Conservation (phyloP, 2,113 vertebrate species). For the Odocoileus virginianus region DNA sequence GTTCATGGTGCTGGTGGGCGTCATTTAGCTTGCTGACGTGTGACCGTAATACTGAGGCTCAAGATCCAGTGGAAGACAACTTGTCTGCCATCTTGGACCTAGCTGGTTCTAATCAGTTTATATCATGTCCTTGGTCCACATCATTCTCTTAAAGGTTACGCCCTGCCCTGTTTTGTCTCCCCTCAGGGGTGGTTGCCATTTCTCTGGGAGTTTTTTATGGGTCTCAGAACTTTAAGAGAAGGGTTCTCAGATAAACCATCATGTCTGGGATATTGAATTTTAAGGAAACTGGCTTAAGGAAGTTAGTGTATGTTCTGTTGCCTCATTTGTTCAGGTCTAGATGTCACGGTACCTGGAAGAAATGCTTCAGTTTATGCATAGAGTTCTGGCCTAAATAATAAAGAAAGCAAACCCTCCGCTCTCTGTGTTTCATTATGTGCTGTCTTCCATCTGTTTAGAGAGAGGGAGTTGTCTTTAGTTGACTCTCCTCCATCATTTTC, state of each 20-base stretch:
- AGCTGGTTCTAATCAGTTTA: neutral
- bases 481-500: neutral
- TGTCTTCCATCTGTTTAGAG: neutral
- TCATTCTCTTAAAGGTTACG: neutral
- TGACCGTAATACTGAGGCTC: neutral
- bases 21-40: neutral
- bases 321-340: neutral
- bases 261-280: neutral
- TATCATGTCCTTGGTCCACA: neutral
- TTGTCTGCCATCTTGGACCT: neutral
- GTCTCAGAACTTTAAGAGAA: neutral
- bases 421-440: neutral
- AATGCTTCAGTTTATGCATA: neutral
- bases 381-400: neutral
- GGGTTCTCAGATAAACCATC: neutral
- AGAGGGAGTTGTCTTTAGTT: neutral
- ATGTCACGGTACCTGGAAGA: neutral
- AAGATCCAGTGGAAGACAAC: neutral
- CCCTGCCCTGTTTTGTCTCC: neutral
- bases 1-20: neutral
- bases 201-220: neutral
- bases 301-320: neutral
- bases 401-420: neutral
- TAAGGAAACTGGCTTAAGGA: neutral
- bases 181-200: no score